phyloP scores from a whole-genome alignment of 2,113 vertebrate species.

The Bubo blakistoni region DNA sequence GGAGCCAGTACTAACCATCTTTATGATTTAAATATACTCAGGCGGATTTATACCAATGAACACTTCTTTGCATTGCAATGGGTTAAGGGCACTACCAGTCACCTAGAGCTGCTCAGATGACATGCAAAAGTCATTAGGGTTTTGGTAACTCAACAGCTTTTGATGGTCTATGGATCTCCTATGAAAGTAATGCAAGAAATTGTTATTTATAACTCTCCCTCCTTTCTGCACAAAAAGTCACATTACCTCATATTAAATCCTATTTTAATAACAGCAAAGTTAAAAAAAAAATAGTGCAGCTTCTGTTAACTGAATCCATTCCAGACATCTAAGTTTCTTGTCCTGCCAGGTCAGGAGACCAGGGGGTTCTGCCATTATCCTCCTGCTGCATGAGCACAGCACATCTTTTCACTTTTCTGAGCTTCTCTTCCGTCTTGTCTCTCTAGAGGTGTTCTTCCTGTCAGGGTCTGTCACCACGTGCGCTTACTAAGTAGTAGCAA shows the following conservation, averaged over 20 bases:
- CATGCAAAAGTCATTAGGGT: background rate
- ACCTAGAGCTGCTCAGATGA: background rate
- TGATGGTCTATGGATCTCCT: background rate
- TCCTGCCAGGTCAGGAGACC: background rate
- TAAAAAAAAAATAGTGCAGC: background rate
- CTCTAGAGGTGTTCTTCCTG: background rate
- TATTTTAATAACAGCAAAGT: background rate
- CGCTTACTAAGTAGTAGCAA: background rate
- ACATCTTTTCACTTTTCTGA: background rate
- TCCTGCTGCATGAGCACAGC: background rate
- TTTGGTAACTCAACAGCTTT: background rate
- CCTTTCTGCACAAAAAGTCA: background rate
- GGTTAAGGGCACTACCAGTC: background rate
- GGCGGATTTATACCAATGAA: background rate
- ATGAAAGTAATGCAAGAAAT: background rate
- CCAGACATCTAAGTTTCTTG: background rate
- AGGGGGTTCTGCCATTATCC: background rate
- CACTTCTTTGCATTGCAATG: background rate
- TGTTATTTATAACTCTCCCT: background rate
- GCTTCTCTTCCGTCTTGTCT: background rate
- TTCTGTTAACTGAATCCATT: slow-evolving; percentile 7
- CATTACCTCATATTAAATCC: background rate
- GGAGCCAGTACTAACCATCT: background rate
- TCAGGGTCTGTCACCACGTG: background rate
- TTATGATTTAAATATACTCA: background rate